These are phyloP conservation scores for Athalia rosae DNA, from an alignment of 2,888 invertebrate species.

Conservation along the genomic window DNA sequence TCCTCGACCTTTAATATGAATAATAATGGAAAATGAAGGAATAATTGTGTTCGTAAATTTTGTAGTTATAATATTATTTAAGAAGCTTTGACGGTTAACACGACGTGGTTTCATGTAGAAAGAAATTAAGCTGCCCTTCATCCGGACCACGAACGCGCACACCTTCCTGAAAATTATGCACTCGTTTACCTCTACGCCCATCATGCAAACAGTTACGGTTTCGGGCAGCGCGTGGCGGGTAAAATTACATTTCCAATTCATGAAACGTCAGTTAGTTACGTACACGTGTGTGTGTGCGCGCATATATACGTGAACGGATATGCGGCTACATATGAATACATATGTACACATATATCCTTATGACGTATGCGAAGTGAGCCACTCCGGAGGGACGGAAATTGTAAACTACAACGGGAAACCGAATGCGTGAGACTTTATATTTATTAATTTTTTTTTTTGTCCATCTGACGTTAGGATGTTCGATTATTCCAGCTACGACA, in stretches of 20 bases:
- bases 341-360: neutral
- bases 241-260: conserved; percentile 73
- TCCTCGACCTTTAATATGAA: no score
- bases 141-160: conserved; percentile 13
- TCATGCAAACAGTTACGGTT: conserved; percentile 68
- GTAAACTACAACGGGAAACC: conserved; percentile 6
- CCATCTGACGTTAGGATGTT: no score
- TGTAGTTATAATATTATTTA: neutral
- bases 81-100: conserved; percentile 34
- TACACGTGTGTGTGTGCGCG: conserved; percentile 16
- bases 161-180: conserved; percentile 62
- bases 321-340: neutral
- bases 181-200: conserved; percentile 68
- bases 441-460: conserved; percentile 9
- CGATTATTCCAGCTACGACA: no score
- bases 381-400: conserved; percentile 17
- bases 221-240: conserved; percentile 55
- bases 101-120: conserved; percentile 13
- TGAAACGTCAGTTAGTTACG: conserved; percentile 68
- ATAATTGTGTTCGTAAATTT: neutral
- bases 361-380: conserved; percentile 25
- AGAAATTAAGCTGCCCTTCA: conserved; percentile 29
- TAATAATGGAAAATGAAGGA: neutral
- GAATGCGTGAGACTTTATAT: conserved; percentile 31
- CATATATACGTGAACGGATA: conserved; percentile 2